Base-by-base conservation (phyloP, 2,113 vertebrate species). In the Sinosuthora webbiana region DNA sequence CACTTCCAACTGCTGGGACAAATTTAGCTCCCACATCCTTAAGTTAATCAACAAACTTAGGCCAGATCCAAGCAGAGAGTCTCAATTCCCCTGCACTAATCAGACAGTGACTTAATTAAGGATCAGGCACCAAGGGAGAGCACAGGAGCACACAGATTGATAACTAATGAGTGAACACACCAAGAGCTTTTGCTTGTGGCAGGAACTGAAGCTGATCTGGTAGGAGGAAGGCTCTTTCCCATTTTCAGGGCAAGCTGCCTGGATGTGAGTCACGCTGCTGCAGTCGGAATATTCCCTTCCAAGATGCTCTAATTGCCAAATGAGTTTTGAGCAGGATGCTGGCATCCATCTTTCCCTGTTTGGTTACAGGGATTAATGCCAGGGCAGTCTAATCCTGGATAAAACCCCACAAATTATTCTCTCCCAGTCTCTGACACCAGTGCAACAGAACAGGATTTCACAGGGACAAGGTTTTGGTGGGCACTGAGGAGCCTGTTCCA, bases 161-260 rank as follows among this genome's bases (percentile, higher is more conserved):
- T 57, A 95, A 89, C 57, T 78, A 80, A 73, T 13, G 73, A 92
- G 37, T 45, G 82, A 95, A 70, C 77, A 85, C 62, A 81, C 47
- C 56, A 87, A 77, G 62, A 80, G 60, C n/a, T 62, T 59, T 73
- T 90, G 92, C 87, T 86, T 86, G n/a, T 82, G 42, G 62, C 78
- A 95, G 82, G 92, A 94, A 92, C 3, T 87, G 60, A 84, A 77
- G 64, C 62, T 85, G 84, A 83, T 74, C 52, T 94, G 94, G 91
- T 30, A 76, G 64, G 71, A 87, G 80, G 19, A 88, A 94, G 35
- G 49, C 42, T 96, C 83, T 94, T 95, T 62, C 62, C 85, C 90
- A 91, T 68, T 92, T 64, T 13, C 75, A 94, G 86, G 93, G 92
- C 97, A 97, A 79, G 83, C 30, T 96, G 93, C 93, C 90, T 97